Evolutionary conservation across 2,797 vertebrate species (phyloP), one percentile per base, ranked within the genome.

Genomic region (Gallinago nigripennis): DNA sequence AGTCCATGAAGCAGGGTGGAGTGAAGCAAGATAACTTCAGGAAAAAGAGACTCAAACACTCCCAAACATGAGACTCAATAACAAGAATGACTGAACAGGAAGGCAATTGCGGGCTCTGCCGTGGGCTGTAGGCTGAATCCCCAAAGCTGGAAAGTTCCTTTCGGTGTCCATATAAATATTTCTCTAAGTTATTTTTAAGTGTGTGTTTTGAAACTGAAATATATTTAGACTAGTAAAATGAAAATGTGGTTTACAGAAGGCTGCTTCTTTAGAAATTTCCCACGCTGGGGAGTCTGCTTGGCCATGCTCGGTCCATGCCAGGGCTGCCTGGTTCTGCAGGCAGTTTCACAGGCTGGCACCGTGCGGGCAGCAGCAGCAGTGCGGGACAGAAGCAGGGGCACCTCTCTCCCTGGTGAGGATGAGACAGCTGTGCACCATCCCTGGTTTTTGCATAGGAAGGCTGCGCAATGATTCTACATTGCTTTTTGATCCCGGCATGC

Each of bases 181-280:
- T 96, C 94, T 96, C 66, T 92, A 96, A 88, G 94, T 89, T 97
- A 97, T 97, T 97, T 97, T 97, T 97, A 95, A 94, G 71, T 14
- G 12, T 46, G 75, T 97, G 90, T 96, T 96, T 96, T 97, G 94
- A 96, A 95, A 90, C 91, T 73, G 69, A 73, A 96, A 93, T 97
- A 97, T 97, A 96, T 97, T 97, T 97, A 97, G 96, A 86, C 70
- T 58, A 79, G 94, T 80, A 72, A 92, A 85, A 96, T 94, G 91
- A 96, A 97, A 96, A 94, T 87, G 86, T 78, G 91, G 87, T 95
- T 96, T 94, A 82, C 33, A 89, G 85, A 80, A 96, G 75, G 68
- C 57, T 80, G 90, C 43, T 85, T 58, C 95, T 94, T 80, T 25
- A 83, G 86, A 95, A 86, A 94, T 96, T 97, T 97, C 97, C 96